Percentiles rank a stretch among this genome's conserved stretches.
phyloP scores from a whole-genome alignment of 2,113 vertebrate species.

The Agapornis roseicollis region DNA sequence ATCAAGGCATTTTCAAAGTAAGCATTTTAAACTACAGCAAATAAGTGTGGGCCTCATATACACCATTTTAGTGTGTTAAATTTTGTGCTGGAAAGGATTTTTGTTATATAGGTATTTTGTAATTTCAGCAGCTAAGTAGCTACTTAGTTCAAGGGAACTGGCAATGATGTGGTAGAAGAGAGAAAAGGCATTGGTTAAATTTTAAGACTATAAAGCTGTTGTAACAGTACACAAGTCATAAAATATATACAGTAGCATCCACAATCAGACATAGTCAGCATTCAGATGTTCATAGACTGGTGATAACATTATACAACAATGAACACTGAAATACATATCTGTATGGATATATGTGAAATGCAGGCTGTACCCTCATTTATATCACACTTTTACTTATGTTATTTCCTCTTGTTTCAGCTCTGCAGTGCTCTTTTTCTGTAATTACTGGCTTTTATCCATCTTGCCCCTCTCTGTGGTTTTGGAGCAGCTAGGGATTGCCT shows the following conservation, averaged over 20 bases:
- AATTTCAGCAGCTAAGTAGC: background rate
- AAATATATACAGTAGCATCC: background rate
- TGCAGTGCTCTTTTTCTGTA: background rate
- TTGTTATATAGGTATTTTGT: background rate
- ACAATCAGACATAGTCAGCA: background rate
- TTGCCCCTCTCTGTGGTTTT: background rate
- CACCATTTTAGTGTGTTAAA: background rate
- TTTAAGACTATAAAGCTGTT: background rate
- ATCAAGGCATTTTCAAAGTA: constrained; percentile 26
- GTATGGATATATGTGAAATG: background rate
- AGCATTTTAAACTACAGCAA: constrained; percentile 12
- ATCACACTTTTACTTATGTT: background rate
- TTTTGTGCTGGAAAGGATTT: background rate
- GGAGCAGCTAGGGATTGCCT: background rate
- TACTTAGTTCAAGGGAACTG: background rate
- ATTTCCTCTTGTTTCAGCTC: background rate
- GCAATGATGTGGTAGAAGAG: background rate
- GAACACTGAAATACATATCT: background rate
- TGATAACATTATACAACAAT: background rate
- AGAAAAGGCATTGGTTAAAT: background rate
- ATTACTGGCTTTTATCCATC: background rate
- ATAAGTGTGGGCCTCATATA: background rate
- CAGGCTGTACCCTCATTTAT: background rate
- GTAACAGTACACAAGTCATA: background rate
- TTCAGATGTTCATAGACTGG: background rate